Evolutionary conservation across 2,797 vertebrate genomes (phyloP), one percentile per base, ranked within the genome.

Genomic region (Lindbergichthys nudifrons): DNA sequence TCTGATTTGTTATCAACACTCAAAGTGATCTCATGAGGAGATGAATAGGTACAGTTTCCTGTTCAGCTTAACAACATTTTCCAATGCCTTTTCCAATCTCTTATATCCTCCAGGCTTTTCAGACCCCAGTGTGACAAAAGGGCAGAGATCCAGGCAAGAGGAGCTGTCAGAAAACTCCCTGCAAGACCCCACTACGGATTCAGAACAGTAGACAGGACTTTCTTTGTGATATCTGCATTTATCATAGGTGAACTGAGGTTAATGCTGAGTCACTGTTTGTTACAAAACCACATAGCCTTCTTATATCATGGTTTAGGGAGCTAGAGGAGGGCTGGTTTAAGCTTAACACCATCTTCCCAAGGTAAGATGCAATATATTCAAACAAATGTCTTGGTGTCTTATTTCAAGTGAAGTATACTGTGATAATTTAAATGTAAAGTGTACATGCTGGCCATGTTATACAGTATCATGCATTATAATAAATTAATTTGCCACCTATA

Each of bases 41-140:
- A 85, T 71, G 23, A 73, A 69, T 51, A 74, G 26, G 74, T 12
- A 42, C 52, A 66, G 65, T 83, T 85, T 87, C 54, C 64, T 43
- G 59, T 77, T 67, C 21, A 51, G 71, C 19, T 69, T 63, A 75
- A 73, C 64, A 75, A 51, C 2, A 51, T 82, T 82, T 85, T 80
- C 76, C 73, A 59, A 66, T 76, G 70, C 16, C 54, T 79, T 75
- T 75, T 30, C 79, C 83, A 81, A 86, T 85, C 64, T 80, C 52
- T 30, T 70, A 8, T 56, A 51, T 85, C 26, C 80, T 23, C 1
- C 81, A 98, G 97, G 96, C 70, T 93, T 96, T 91, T 95, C 95
- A 81, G 96, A 97, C 82, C 93, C 95, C 87, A 90, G 88, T 23
- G 93, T 93, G 89, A 95, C 94, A 5, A 96, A 94, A 6, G 95